These are phyloP conservation scores for Pycnonotus jocosus DNA, from an alignment of 2,113 vertebrate genomes.

Conservation along the genomic window DNA sequence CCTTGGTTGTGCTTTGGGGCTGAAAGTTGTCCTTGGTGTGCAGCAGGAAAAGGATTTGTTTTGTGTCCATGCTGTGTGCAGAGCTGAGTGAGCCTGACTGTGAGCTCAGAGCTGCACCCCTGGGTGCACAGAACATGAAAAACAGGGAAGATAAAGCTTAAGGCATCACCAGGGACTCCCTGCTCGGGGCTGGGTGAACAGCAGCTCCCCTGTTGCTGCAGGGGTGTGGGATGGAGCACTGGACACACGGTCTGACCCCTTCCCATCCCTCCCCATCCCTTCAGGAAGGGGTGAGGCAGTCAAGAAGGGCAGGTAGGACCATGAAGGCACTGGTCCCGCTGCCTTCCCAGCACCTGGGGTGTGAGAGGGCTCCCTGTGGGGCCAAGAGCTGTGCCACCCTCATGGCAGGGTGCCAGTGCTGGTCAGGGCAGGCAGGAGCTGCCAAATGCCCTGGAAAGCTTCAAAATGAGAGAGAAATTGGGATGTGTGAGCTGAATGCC, in stretches of 20 bases:
- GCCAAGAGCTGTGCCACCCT: background rate
- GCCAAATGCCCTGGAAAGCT: background rate
- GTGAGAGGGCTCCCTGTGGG: background rate
- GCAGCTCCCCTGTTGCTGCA: background rate
- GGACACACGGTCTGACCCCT: background rate
- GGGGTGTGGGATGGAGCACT: background rate
- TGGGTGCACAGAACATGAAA: background rate
- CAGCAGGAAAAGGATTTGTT: no score
- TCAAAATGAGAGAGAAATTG: background rate
- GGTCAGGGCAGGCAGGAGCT: background rate
- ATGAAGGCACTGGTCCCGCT: rapidly evolving
- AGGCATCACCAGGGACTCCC: background rate
- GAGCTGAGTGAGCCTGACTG: background rate
- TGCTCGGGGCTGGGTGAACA: rapidly evolving
- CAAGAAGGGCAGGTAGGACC: background rate
- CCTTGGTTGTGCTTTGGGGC: no score
- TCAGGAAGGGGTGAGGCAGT: background rate
- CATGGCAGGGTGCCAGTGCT: rapidly evolving
- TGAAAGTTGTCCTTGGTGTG: no score
- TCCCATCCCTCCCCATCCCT: background rate
- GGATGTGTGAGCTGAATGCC: background rate
- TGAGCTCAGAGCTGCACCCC: background rate
- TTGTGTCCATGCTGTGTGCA: no score
- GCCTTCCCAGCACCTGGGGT: rapidly evolving
- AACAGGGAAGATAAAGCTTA: rapidly evolving